A percentile compares a stretch with the other conserved stretches of the same genome.
phyloP scores from a whole-genome alignment of 1,140 invertebrate genomes.

The Ptiloglossa arizonensis region DNA sequence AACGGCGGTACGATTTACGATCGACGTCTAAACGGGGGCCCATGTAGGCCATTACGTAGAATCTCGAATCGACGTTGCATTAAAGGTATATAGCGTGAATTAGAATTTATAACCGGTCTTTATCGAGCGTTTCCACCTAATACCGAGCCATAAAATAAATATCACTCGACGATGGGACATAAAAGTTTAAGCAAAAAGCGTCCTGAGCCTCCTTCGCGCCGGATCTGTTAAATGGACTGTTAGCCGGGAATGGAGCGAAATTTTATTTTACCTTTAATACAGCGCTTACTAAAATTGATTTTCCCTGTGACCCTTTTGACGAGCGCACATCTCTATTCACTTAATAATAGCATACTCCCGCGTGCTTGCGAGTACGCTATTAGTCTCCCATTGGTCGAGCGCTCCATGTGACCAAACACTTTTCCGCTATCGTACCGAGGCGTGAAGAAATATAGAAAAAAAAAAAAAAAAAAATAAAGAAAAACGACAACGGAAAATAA shows the following conservation, averaged over 20 bases:
- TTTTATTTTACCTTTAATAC: conserved; percentile 40
- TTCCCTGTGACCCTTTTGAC: conserved; percentile 45
- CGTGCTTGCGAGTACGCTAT: conserved; percentile 13
- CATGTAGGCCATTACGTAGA: too few relatives aligned
- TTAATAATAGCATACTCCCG: conserved; percentile 51
- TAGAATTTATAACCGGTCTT: not conserved
- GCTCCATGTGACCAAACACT: conserved; percentile 11
- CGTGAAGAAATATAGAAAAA: not conserved
- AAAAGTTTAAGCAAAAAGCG: not conserved
- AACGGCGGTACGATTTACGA: not conserved
- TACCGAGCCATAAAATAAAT: conserved; percentile 8
- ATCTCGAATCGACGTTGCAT: not conserved
- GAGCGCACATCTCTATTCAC: conserved; percentile 28
- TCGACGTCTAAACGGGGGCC: not conserved
- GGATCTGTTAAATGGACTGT: conserved; percentile 2
- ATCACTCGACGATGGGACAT: not conserved
- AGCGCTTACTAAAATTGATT: conserved; percentile 41
- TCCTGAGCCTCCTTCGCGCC: not conserved
- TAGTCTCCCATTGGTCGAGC: conserved; percentile 15
- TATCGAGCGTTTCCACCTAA: not conserved
- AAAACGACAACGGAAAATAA: not conserved
- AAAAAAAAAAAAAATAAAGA: not conserved
- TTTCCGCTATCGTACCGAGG: not conserved
- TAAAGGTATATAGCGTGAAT: not conserved
- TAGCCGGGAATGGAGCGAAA: conserved; percentile 1